phyloP scores from a whole-genome alignment of 1,140 invertebrate genomes.

The Euura lappo region DNA sequence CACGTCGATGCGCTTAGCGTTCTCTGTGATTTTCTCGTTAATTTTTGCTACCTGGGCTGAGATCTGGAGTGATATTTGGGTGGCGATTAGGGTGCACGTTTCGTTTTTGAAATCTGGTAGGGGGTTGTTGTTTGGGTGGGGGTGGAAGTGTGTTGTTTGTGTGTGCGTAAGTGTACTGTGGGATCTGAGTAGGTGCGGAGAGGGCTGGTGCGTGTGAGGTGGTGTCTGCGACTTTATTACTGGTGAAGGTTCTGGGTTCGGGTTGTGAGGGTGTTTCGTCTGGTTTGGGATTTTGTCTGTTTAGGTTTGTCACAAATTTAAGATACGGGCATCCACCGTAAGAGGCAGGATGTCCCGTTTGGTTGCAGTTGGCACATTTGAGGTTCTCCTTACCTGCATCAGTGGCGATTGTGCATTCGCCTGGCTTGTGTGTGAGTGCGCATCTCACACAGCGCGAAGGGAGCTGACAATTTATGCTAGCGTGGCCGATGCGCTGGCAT shows the following conservation, averaged over 20 bases:
- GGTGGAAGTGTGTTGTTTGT: background rate
- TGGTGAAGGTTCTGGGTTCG: background rate
- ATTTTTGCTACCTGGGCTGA: background rate
- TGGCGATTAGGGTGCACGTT: background rate
- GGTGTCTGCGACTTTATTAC: background rate
- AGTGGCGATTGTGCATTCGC: background rate
- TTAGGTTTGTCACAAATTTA: background rate
- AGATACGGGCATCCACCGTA: background rate
- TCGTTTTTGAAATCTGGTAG: background rate
- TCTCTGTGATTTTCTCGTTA: background rate
- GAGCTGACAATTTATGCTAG: background rate
- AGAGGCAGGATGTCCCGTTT: background rate
- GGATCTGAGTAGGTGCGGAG: background rate
- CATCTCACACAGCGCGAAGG: background rate
- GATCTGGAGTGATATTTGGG: background rate
- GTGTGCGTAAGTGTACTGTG: background rate
- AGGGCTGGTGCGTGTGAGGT: background rate
- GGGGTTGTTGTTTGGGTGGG: background rate
- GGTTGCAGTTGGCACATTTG: background rate
- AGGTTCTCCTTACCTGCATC: background rate
- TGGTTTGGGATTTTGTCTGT: background rate
- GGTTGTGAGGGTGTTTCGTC: background rate
- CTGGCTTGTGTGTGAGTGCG: background rate
- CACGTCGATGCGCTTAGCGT: background rate
- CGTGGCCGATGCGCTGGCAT: background rate